Base-by-base conservation (phyloP, 2,888 invertebrate species). In the Malthinus flaveolus region DNA sequence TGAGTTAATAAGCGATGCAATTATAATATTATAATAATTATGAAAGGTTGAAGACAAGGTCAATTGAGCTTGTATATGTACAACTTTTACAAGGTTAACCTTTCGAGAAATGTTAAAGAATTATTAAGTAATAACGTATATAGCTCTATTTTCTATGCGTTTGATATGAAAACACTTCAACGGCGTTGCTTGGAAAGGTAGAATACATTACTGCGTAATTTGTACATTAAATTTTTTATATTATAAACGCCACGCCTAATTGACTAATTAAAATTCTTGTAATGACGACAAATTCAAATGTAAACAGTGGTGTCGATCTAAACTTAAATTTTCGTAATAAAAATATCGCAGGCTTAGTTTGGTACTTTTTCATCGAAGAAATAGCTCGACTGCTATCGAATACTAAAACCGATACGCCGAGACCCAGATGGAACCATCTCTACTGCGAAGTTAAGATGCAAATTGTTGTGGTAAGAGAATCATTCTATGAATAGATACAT, bases 401-500 rank as follows among this genome's bases (percentile, higher is more conserved):
- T 23, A 23, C 5, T 23, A 50, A 42, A 50, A 42, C 45, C 45
- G 45, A 34, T 52, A 15, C n/a, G 33, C 31, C 10, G 45, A 52
- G 35, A 34, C 48, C 54, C 49, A 56, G 54, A 44, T 63, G 56
- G 61, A 58, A 59, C 53, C 56, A 59, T 60, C 50, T 53, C 49
- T 56, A 56, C 56, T 63, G 63, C 63, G 63, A 63, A 53, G 63
- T 63, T 61, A 61, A 61, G 61, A 63, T 63, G 63, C 61, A 63
- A 63, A 63, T 63, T 59, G 59, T 59, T 56, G 54, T 56, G 57
- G 53, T 54, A 47, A 35, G 39, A 56, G 61, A 56, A 49, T 57
- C 36, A 49, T 47, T 34, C 45, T 53, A 23, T 23, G 23, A 23
- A 23, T 53, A 49, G 54, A 57, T 59, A 53, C 46, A n/a, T n/a